Evolutionary conservation across 2,888 invertebrate species (phyloP).

Genomic region (Volucella inflata): DNA sequence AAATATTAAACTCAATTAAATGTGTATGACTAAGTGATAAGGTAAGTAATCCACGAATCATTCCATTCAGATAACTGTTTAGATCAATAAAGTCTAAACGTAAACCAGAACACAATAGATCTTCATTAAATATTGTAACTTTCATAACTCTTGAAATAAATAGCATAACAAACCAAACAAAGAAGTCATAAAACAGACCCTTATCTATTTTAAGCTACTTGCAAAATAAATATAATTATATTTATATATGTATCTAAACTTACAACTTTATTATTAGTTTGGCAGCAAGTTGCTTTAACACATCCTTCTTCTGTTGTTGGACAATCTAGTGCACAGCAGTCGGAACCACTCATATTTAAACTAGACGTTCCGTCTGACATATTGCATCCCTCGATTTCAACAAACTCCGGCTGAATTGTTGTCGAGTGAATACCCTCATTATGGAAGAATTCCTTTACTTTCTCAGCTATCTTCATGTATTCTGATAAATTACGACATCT

Average conservation of each 20-base stretch:
- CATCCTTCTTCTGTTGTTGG: slow-evolving; percentile 93
- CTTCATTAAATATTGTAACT: no score
- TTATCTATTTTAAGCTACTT: no score
- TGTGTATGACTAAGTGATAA: no score
- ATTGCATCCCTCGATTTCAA: slow-evolving; percentile 88
- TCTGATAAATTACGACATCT: slow-evolving; percentile 96
- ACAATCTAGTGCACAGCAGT: slow-evolving; percentile 93
- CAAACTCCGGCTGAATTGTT: slow-evolving; percentile 99
- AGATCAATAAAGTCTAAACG: no score
- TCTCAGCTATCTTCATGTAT: slow-evolving; percentile 98
- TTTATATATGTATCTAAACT: slow-evolving; percentile 14
- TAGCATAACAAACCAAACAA: no score
- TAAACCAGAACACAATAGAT: no score
- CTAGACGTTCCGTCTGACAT: slow-evolving; percentile 84
- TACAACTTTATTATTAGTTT: slow-evolving; percentile 83
- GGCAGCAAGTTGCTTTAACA: slow-evolving; percentile 93
- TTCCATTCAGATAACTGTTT: no score
- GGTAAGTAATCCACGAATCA: no score
- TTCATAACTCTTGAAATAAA: no score
- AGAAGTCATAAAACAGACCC: no score
- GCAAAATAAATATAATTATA: background rate
- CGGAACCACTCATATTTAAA: slow-evolving; percentile 85
- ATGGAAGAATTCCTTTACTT: slow-evolving; percentile 98
- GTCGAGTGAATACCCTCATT: slow-evolving; percentile 99
- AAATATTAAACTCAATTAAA: no score